Percentiles rank a stretch among this genome's conserved stretches.
Conservation (phyloP, 2,888 invertebrate species). For the Keiferia lycopersicella region DNA sequence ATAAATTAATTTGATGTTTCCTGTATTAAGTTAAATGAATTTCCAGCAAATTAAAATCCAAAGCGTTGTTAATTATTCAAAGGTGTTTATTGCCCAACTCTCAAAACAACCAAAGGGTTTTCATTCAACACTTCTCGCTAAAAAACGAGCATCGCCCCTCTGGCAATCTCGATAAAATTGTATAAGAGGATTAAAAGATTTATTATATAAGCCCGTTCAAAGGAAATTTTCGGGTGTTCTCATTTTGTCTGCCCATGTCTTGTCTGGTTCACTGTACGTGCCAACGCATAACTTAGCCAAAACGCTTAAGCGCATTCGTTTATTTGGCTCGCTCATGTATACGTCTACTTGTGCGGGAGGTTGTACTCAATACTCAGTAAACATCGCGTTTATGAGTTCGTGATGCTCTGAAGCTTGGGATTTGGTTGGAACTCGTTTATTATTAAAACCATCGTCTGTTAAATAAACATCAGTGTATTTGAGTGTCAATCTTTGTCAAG, state of each 20-base stretch:
- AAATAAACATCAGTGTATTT: slow-evolving; percentile 6
- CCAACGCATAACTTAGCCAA: slow-evolving; percentile 57
- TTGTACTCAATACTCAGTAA: slow-evolving; percentile 28
- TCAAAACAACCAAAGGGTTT: slow-evolving; percentile 15
- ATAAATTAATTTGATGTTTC: neutral
- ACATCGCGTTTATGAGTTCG: slow-evolving; percentile 16
- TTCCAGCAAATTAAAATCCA: neutral
- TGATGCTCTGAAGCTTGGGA: slow-evolving; percentile 12
- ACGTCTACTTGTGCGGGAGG: slow-evolving; percentile 49
- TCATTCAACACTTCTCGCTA: neutral
- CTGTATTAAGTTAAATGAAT: neutral
- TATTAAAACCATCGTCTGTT: slow-evolving; percentile 10
- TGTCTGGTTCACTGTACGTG: slow-evolving; percentile 55
- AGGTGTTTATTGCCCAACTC: neutral
- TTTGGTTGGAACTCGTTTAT: neutral
- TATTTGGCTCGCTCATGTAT: slow-evolving; percentile 59
- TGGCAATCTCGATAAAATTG: slow-evolving; percentile 75
- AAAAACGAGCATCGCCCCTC: slow-evolving; percentile 44
- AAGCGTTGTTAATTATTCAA: slow-evolving; percentile 1
- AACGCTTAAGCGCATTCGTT: slow-evolving; percentile 51
- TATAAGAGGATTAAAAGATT: slow-evolving; percentile 78
- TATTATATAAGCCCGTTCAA: slow-evolving; percentile 71
- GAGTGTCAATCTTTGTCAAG: slow-evolving; percentile 5
- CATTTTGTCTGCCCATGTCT: slow-evolving; percentile 68
- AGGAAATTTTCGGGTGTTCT: slow-evolving; percentile 70